Base-by-base conservation (phyloP, 2,797 vertebrate genomes). In the Austrolebias charrua region DNA sequence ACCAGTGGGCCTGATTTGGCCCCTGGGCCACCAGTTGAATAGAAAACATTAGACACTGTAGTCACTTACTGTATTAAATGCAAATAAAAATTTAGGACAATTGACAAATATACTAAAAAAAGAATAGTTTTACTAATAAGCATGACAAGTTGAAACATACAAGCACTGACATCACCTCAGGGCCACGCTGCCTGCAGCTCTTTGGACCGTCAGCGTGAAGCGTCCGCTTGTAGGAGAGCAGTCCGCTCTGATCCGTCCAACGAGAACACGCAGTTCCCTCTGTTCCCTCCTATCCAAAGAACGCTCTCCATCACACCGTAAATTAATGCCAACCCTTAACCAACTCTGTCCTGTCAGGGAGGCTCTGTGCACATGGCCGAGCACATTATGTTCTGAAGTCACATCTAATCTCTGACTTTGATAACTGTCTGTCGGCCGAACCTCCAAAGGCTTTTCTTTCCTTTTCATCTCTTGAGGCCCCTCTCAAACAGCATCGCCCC, bases 331-430 rank as follows among this genome's bases (percentile, higher is more conserved):
- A 73, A 50, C 51, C 46, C 69, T 16, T 58, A 73, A 75, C 70
- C 81, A 76, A 72, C 76, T 76, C 42, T 60, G 72, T 68, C 76
- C 84, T 81, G 88, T 90, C 90, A 84, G 76, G 73, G 75, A 50
- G 4, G 78, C 65, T 90, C 67, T 29, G 68, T 69, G 61, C 83
- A 88, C 83, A 80, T n/a, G 66, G 68, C 66, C 75, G 79, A 83
- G 60, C 87, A 82, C 83, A 83, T 89, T 89, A 82, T 88, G 81
- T 69, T 78, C 73, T 11, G 51, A 74, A 86, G 82, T 85, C 82
- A 63, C 79, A 60, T 81, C 78, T 81, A 78, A 81, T 76, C 63
- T 85, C 58, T n/a, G 75, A 76, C 88, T 88, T 89, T 89, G 83
- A 87, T 88, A 81, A 57, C 64, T 44, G 80, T 51, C 59, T 57